A percentile compares a stretch with the other conserved stretches of the same genome.
These are phyloP conservation scores for Asteroscopus sphinx DNA, from an alignment of 2,888 invertebrate species.

Conservation along the genomic window DNA sequence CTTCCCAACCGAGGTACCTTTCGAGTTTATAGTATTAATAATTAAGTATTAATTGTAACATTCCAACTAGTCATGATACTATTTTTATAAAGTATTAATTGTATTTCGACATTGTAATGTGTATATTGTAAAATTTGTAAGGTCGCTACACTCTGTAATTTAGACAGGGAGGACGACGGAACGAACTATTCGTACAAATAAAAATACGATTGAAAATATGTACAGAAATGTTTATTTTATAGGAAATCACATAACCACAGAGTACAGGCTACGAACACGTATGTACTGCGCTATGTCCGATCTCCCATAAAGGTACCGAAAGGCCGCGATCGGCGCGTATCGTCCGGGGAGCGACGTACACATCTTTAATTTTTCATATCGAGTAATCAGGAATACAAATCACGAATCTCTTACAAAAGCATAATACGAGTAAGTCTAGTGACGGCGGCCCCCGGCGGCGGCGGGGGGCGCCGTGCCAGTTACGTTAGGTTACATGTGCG, in stretches of 20 bases:
- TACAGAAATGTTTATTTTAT: slow-evolving; percentile 88
- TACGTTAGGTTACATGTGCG: slow-evolving; percentile 66
- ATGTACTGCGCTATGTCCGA: slow-evolving; percentile 75
- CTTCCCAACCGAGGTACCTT: slow-evolving; percentile 65
- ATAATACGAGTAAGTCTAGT: slow-evolving; percentile 85
- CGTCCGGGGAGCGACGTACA: slow-evolving; percentile 85
- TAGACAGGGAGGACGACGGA: slow-evolving; percentile 49
- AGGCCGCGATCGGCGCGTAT: slow-evolving; percentile 76
- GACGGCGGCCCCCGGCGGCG: slow-evolving; percentile 49
- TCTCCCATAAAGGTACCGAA: slow-evolving; percentile 78
- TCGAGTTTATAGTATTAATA: slow-evolving; percentile 65
- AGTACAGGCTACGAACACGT: slow-evolving; percentile 77
- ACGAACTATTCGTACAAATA: slow-evolving; percentile 75
- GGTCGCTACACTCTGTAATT: slow-evolving; percentile 45
- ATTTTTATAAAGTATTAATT: slow-evolving; percentile 72
- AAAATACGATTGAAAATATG: slow-evolving; percentile 88
- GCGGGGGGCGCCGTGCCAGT: slow-evolving; percentile 51
- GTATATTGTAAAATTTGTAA: slow-evolving; percentile 48
- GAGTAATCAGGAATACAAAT: slow-evolving; percentile 89
- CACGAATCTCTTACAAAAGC: slow-evolving; percentile 89
- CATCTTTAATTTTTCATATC: slow-evolving; percentile 85
- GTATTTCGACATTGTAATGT: slow-evolving; percentile 58
- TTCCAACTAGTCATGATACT: slow-evolving; percentile 72
- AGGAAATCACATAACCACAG: slow-evolving; percentile 84
- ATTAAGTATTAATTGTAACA: slow-evolving; percentile 61